These are phyloP conservation scores for Anoplolepis gracilipes DNA, from an alignment of 1,140 invertebrate genomes.

Conservation along the genomic window DNA sequence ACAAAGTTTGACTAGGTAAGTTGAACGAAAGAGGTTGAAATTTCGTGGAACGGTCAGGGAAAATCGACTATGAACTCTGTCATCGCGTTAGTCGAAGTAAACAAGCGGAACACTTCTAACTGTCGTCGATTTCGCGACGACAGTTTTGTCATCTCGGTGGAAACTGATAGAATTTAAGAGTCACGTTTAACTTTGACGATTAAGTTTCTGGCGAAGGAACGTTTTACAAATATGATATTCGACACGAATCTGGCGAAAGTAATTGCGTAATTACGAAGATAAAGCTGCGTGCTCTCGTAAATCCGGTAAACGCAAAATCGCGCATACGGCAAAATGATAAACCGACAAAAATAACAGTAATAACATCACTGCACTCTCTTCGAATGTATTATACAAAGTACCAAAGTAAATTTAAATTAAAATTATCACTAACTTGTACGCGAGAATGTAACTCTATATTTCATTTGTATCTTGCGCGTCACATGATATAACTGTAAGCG, in stretches of 20 bases:
- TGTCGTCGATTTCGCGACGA: neutral
- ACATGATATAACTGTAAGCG: conserved; percentile 27
- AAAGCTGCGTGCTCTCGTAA: neutral
- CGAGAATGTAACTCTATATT: neutral
- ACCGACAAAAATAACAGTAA: neutral
- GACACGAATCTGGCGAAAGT: neutral
- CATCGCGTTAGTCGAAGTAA: conserved; percentile 27
- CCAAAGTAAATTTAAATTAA: conserved; percentile 38
- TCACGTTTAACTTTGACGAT: conserved; percentile 14
- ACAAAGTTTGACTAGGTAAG: neutral
- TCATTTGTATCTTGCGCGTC: conserved; percentile 14
- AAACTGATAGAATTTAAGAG: neutral
- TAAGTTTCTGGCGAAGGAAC: neutral
- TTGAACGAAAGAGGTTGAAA: conserved; percentile 17
- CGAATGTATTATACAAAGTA: neutral
- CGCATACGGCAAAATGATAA: neutral
- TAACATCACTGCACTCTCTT: neutral
- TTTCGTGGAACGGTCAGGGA: neutral
- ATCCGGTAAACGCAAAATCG: neutral
- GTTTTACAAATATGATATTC: neutral
- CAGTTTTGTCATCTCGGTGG: neutral
- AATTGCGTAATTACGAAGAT: neutral
- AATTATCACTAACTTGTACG: conserved; percentile 13
- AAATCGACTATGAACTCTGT: conserved; percentile 14
- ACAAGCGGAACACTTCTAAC: conserved; percentile 27